Evolutionary conservation across 2,888 invertebrate genomes (phyloP).

Genomic region (Schizaphis graminum): DNA sequence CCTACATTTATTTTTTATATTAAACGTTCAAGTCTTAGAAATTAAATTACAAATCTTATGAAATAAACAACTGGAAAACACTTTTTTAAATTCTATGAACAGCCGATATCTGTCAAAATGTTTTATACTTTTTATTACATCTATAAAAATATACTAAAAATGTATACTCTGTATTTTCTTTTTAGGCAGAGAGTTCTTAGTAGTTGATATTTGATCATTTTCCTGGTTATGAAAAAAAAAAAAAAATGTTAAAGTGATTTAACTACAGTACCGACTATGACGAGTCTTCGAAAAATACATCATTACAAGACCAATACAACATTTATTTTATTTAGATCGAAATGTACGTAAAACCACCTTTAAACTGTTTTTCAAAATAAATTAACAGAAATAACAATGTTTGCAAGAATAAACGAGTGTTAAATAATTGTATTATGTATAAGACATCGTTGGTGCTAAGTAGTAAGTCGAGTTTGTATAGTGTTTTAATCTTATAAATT

Average conservation of each 20-base stretch:
- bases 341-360: background rate
- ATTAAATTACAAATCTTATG: background rate
- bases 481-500: slow-evolving; percentile 34
- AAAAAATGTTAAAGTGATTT: background rate
- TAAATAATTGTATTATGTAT: slow-evolving; percentile 14
- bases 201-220: background rate
- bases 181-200: background rate
- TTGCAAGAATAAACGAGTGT: slow-evolving; percentile 23
- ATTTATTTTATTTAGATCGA: background rate
- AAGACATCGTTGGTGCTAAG: background rate
- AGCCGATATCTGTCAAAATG: background rate
- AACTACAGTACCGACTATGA: background rate
- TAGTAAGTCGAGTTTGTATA: background rate
- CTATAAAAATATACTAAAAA: background rate
- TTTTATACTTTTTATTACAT: background rate
- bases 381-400: background rate
- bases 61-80: background rate
- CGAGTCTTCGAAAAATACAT: background rate
- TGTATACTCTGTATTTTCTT: background rate
- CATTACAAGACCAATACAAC: background rate
- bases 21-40: background rate
- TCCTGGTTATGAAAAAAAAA: background rate
- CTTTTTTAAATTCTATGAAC: background rate
- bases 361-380: slow-evolving; percentile 39
- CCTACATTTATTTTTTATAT: background rate